A percentile compares a stretch with the other conserved stretches of the same genome.
Conservation (phyloP, 2,888 invertebrate genomes). For the Lathronympha strigana region DNA sequence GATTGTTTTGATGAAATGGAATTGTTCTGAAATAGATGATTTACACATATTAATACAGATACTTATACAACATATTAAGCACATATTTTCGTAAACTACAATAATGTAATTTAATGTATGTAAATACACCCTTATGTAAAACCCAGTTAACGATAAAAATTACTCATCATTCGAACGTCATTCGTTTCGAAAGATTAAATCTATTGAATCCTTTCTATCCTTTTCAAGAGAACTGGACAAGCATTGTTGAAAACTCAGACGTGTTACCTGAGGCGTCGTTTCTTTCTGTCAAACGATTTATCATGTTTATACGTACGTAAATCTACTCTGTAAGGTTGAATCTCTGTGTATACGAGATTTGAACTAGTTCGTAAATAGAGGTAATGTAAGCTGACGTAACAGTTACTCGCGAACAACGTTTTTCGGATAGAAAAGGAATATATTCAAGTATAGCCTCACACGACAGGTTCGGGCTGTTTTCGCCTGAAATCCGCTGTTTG, state of each 20-base stretch:
- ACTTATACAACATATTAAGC: no score
- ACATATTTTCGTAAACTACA: no score
- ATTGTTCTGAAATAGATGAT: no score
- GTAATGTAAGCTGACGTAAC: slow-evolving; percentile 13
- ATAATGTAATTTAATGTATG: no score
- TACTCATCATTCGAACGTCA: background rate
- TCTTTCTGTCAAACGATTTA: slow-evolving; percentile 15
- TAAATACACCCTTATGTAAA: no score
- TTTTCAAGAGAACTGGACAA: slow-evolving; percentile 22
- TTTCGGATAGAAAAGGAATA: slow-evolving; percentile 21
- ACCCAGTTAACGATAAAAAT: no score
- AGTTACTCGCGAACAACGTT: slow-evolving; percentile 14
- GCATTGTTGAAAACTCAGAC: slow-evolving; percentile 29
- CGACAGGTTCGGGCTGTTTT: slow-evolving; percentile 15
- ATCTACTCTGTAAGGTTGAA: slow-evolving; percentile 10
- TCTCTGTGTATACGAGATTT: slow-evolving; percentile 15
- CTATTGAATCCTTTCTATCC: slow-evolving; percentile 23
- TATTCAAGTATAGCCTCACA: background rate
- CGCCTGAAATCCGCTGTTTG: slow-evolving; percentile 16
- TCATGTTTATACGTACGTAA: slow-evolving; percentile 5
- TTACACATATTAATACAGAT: no score
- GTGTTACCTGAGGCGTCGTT: slow-evolving; percentile 23
- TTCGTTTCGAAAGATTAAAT: slow-evolving; percentile 14
- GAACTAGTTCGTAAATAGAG: slow-evolving; percentile 12
- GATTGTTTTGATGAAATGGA: no score